A percentile compares a stretch with the other conserved stretches of the same genome.
Conservation (phyloP, 2,113 vertebrate genomes). For the Noctilio leporinus region DNA sequence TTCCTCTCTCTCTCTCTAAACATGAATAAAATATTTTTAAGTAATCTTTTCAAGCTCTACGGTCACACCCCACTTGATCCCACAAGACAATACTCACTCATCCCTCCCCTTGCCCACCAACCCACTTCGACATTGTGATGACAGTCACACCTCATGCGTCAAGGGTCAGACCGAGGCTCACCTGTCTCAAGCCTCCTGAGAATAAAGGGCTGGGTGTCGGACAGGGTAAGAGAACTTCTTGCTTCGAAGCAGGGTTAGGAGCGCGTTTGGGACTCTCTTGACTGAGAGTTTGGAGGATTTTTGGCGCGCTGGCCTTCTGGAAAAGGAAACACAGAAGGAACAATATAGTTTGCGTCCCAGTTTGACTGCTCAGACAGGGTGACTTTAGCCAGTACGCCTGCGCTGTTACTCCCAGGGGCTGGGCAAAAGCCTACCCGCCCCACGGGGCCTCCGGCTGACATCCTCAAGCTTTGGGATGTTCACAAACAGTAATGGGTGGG, state of each 20-base stretch:
- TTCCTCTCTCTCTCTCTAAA: too few relatives aligned
- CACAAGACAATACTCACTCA: not conserved
- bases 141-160: accelerated
- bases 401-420: not conserved
- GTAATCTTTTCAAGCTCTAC: not conserved
- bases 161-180: constrained; percentile 58
- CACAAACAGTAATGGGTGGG: not conserved
- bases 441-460: accelerated
- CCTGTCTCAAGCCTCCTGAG: constrained; percentile 70
- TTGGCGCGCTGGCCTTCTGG: constrained; percentile 80
- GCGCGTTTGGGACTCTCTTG: constrained; percentile 57
- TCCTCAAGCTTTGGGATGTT: not conserved
- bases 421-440: not conserved
- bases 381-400: not conserved
- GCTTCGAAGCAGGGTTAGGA: constrained; percentile 42
- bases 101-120: not conserved
- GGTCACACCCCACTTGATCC: accelerated
- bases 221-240: constrained; percentile 24
- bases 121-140: not conserved
- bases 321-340: constrained; percentile 21
- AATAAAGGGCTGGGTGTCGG: constrained; percentile 54
- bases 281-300: constrained; percentile 80
- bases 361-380: not conserved
- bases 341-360: accelerated
- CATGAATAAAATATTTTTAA: too few relatives aligned